Evolutionary conservation across 2,888 invertebrate genomes (phyloP).

Genomic region (Trachelus iudaicus): DNA sequence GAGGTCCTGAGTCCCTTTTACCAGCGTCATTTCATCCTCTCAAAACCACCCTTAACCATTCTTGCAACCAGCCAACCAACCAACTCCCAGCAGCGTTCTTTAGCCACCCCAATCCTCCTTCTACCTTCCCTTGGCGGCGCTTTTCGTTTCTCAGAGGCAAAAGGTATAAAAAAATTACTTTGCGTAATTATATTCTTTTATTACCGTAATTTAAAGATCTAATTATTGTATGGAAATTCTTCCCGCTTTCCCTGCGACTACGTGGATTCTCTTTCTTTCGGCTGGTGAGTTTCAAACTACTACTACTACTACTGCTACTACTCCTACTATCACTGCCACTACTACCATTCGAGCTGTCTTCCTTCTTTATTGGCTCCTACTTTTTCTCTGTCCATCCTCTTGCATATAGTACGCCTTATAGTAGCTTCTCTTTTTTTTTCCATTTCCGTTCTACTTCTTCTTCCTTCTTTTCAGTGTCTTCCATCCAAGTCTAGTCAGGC

Average conservation of each 20-base stretch:
- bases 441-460: background rate
- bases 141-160: background rate
- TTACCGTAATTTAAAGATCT: constrained; percentile 55
- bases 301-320: constrained; percentile 38
- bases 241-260: constrained; percentile 29
- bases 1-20: constrained; percentile 5
- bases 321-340: too few species aligned
- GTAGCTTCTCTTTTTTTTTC: too few species aligned
- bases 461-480: too few species aligned
- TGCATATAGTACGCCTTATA: too few species aligned
- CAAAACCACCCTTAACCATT: too few species aligned
- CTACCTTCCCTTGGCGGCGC: background rate
- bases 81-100: too few species aligned
- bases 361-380: too few species aligned
- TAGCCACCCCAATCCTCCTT: background rate
- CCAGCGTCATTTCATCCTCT: too few species aligned
- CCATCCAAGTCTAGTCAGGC: too few species aligned
- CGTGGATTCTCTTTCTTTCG: constrained; percentile 20
- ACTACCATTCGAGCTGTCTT: too few species aligned
- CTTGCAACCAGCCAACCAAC: too few species aligned
- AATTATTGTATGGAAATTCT: constrained; percentile 60
- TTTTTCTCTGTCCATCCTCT: too few species aligned
- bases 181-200: constrained; percentile 50
- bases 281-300: constrained; percentile 42
- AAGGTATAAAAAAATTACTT: background rate